These are phyloP conservation scores for Siderastrea radians DNA, from an alignment of 92 coral and sea anemone species.

Conservation along the genomic window DNA sequence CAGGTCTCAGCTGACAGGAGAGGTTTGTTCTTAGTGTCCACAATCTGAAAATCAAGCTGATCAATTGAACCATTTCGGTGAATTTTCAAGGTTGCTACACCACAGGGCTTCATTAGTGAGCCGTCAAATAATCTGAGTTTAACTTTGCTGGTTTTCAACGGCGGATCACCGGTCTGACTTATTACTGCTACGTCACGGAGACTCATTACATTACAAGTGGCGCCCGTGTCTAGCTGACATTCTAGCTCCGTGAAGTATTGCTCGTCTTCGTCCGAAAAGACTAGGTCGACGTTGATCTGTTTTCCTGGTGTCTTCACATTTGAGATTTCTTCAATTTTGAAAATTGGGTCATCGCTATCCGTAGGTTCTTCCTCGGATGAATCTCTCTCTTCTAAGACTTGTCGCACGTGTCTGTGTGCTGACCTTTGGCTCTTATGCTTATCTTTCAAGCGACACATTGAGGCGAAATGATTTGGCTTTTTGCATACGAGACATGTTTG, in stretches of 20 bases:
- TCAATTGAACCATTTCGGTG: neutral
- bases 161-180: conserved; percentile 52
- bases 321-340: conserved; percentile 25
- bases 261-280: conserved; percentile 18
- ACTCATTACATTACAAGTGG: conserved; percentile 53
- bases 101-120: conserved; percentile 31
- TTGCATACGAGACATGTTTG: conserved; percentile 27
- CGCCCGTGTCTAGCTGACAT: conserved; percentile 33
- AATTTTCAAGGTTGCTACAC: neutral
- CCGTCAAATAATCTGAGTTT: conserved; percentile 59
- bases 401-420: neutral
- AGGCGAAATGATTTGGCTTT: conserved; percentile 29
- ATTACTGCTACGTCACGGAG: conserved; percentile 24
- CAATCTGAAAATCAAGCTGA: neutral
- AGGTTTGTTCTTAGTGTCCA: conserved; percentile 31
- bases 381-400: conserved; percentile 9
- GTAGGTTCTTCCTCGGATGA: neutral
- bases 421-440: neutral
- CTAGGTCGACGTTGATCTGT: conserved; percentile 18
- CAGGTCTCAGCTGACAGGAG: conserved; percentile 62
- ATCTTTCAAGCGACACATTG: neutral
- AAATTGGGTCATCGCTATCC: conserved; percentile 1
- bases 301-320: conserved; percentile 11
- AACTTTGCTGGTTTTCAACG: conserved; percentile 33
- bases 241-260: conserved; percentile 26